Base-by-base conservation (phyloP, 2,888 invertebrate genomes). In the Liopterus haemorrhoidalis region DNA sequence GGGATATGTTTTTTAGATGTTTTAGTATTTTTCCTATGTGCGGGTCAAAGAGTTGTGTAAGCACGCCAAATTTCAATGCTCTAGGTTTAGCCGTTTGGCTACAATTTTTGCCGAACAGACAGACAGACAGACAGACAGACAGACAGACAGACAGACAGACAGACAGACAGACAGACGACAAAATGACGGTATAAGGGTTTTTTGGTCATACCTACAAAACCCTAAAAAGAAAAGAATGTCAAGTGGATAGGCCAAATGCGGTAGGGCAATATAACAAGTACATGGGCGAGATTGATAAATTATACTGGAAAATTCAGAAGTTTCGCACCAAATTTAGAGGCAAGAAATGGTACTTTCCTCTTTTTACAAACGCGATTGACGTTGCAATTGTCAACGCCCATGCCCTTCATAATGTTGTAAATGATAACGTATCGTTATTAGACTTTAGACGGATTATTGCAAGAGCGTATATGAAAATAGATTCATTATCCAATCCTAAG, bases 261-360 rank as follows among this genome's bases (percentile, higher is more conserved):
- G 22, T 41, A 21, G 22, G 32, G 20, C 35, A 42, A 5, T 42
- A 42, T 27, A 42, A 42, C 16, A 42, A 36, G 21, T 42, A 35
- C 20, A 42, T 42, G 36, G 28, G 36, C 12, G 42, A 36, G 12
- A 30, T 42, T 20, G 36, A 42, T 22, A 36, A 42, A 31, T 24
- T 42, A 12, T 35, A 42, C 28, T 36, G 36, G 36, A 35, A 42
- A 14, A 36, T 36, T 28, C 30, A 42, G 15, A 42, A 42, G 20
- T 42, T 36, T 12, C 21, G 35, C 12, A 42, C 28, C 24, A 42
- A 42, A 41, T 33, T 41, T 41, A 33, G 24, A 25, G 24, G 35
- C 9, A 41, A 35, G 33, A 33, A 41, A 11, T 39, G 24, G 32
- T 35, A 42, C 14, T 42, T 42, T 25, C 20, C 3, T 5, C 14